Conservation (phyloP, 2,888 invertebrate species). For the Drosophila ustulata region DNA sequence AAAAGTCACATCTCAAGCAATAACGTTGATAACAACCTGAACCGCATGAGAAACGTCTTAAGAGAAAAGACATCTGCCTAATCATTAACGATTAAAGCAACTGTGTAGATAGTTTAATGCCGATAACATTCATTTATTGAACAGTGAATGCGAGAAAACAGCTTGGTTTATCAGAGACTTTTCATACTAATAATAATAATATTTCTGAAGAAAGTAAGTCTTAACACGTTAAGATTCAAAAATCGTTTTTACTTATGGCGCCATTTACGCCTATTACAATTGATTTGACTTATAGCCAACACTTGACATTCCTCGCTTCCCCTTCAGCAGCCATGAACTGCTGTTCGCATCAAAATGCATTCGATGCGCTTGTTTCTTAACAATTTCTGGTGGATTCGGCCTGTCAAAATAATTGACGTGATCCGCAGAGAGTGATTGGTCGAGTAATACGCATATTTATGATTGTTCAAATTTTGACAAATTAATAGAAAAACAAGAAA, state of each 20-base stretch:
- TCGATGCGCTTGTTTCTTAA: constrained; percentile 63
- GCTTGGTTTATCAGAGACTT: background rate
- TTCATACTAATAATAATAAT: background rate
- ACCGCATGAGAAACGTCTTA: no score
- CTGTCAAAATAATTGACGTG: constrained; percentile 70
- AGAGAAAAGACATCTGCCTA: constrained; percentile 51
- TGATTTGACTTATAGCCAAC: constrained; percentile 37
- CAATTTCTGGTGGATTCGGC: constrained; percentile 42
- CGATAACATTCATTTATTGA: constrained; percentile 18
- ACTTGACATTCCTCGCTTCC: constrained; percentile 53
- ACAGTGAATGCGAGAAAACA: background rate
- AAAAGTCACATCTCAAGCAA: constrained; percentile 49
- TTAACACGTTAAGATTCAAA: background rate
- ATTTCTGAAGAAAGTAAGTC: background rate
- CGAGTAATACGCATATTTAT: constrained; percentile 67
- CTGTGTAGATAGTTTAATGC: constrained; percentile 33
- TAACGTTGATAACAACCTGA: constrained; percentile 51
- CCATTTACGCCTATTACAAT: constrained; percentile 45
- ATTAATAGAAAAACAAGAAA: constrained; percentile 64
- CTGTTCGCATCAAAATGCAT: constrained; percentile 60
- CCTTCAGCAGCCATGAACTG: background rate
- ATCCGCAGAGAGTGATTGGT: constrained; percentile 39
- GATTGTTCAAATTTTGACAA: constrained; percentile 66
- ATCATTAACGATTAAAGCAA: constrained; percentile 41
- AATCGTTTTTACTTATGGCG: constrained; percentile 25